phyloP scores from a whole-genome alignment of 2,888 invertebrate genomes.

The Uropetala carovei region DNA sequence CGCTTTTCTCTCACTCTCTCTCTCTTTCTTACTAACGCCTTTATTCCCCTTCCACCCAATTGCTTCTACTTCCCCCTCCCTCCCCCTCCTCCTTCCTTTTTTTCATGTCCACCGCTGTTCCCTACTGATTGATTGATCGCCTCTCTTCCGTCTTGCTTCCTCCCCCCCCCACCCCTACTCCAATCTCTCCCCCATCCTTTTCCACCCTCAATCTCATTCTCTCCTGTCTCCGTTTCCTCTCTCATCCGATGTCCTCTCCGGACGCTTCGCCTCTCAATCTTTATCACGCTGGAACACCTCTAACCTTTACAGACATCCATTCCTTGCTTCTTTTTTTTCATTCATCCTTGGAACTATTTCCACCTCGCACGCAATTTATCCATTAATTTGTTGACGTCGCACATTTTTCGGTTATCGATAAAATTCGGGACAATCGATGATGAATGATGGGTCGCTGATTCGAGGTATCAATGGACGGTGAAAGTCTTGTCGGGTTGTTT shows the following conservation, averaged over 20 bases:
- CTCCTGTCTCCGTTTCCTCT: neutral
- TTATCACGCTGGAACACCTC: neutral
- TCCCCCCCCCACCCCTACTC: neutral
- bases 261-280: neutral
- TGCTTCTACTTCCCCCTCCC: neutral
- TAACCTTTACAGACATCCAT: neutral
- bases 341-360: neutral
- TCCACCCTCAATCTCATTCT: neutral
- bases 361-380: neutral
- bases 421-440: too few species aligned
- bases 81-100: neutral
- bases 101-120: neutral
- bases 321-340: neutral
- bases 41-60: neutral
- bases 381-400: neutral
- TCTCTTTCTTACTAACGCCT: neutral
- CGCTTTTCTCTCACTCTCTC: neutral
- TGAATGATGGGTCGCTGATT: too few species aligned
- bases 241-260: neutral
- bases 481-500: too few species aligned
- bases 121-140: neutral
- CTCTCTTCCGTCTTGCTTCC: neutral
- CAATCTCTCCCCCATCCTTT: neutral
- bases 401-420: too few species aligned
- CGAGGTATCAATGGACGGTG: too few species aligned